phyloP scores from a whole-genome alignment of 2,113 vertebrate species.

The Bothrops jararaca region DNA sequence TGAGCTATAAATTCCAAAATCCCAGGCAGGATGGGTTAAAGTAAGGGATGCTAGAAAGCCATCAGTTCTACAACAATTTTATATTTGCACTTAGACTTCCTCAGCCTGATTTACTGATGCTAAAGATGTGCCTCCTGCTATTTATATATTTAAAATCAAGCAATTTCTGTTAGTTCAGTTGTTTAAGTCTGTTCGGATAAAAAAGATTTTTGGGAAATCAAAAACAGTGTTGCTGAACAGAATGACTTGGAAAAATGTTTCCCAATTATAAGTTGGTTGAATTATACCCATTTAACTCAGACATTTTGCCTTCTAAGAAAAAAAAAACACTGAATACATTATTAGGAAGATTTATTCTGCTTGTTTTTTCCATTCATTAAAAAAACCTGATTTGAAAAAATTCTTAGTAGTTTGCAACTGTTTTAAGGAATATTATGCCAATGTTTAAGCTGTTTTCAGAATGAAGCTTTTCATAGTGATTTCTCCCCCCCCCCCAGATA shows the following conservation, averaged over 20 bases:
- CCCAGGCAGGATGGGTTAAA: not conserved
- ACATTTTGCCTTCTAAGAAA: not conserved
- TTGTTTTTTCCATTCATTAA: not conserved
- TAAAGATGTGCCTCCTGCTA: not conserved
- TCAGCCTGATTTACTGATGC: not conserved
- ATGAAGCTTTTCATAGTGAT: not conserved
- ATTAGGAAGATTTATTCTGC: not conserved
- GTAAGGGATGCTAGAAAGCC: not conserved
- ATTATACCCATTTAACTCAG: not conserved
- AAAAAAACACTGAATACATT: not conserved
- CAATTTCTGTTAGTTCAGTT: not conserved
- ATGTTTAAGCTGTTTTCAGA: not conserved
- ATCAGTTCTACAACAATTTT: not conserved
- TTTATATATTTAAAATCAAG: not conserved
- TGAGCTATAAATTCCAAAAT: not conserved
- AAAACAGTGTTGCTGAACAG: not conserved
- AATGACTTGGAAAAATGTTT: not conserved
- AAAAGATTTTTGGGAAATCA: not conserved
- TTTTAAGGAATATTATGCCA: not conserved
- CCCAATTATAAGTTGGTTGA: not conserved
- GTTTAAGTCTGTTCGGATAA: not conserved
- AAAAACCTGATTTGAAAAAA: not conserved
- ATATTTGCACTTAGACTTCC: not conserved
- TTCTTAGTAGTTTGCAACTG: not conserved
- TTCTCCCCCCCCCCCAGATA: conserved; percentile 70